A percentile compares a stretch with the other conserved stretches of the same genome.
These are phyloP conservation scores for Platycercus adscitus DNA, from an alignment of 2,113 vertebrate species.

Conservation along the genomic window DNA sequence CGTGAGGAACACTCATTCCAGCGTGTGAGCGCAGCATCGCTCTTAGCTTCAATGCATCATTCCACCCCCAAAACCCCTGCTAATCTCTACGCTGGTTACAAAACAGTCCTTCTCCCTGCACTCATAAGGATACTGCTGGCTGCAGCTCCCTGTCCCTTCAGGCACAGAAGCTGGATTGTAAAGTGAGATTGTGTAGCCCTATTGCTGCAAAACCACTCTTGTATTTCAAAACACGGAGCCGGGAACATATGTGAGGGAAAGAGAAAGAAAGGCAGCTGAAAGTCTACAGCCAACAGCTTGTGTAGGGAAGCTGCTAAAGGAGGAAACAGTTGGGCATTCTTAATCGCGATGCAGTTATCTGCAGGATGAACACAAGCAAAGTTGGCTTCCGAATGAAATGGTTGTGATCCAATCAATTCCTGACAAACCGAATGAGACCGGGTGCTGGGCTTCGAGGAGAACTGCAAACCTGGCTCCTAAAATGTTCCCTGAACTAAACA, in stretches of 20 bases:
- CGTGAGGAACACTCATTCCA: background rate
- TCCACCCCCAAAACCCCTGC: background rate
- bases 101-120: background rate
- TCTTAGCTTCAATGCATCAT: background rate
- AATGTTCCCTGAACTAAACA: background rate
- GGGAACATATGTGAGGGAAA: background rate
- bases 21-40: background rate
- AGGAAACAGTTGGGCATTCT: constrained; percentile 47
- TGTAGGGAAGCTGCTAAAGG: constrained; percentile 39
- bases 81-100: background rate
- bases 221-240: background rate
- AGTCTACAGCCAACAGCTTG: constrained; percentile 49
- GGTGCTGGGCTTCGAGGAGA: background rate
- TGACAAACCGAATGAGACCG: rapidly evolving
- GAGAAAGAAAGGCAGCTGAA: constrained; percentile 10
- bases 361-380: background rate
- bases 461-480: background rate
- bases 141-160: background rate
- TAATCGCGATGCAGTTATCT: background rate
- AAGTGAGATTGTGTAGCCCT: rapidly evolving
- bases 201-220: background rate
- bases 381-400: background rate
- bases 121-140: rapidly evolving
- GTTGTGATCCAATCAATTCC: background rate
- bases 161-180: background rate